Conservation (phyloP, 2,888 invertebrate genomes). For the Cataglyphis livida region DNA sequence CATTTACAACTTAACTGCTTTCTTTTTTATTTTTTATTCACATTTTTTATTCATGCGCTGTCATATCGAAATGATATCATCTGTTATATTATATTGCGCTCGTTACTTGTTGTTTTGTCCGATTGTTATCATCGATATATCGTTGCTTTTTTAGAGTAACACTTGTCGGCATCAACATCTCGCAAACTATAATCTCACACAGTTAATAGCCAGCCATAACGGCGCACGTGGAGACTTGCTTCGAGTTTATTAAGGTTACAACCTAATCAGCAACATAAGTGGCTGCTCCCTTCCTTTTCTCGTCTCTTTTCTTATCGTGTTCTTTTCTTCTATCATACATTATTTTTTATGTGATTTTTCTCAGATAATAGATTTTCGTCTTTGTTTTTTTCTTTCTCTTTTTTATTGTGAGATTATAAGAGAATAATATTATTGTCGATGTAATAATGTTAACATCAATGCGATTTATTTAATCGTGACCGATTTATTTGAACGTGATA, state of each 20-base stretch:
- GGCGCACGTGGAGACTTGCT: not conserved
- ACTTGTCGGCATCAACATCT: constrained; percentile 8
- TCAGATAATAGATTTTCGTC: not conserved
- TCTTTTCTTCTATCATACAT: not conserved
- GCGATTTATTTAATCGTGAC: not conserved
- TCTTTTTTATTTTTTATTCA: not conserved
- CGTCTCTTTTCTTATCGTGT: not conserved
- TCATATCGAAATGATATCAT: not conserved
- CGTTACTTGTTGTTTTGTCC: constrained; percentile 5
- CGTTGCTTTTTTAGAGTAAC: not conserved
- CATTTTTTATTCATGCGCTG: not conserved
- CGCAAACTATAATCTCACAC: not conserved
- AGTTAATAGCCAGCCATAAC: not conserved
- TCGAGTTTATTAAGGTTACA: constrained; percentile 27
- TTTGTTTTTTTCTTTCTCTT: not conserved
- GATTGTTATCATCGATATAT: constrained; percentile 29
- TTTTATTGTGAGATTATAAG: not conserved
- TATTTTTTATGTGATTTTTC: not conserved
- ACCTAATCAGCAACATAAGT: constrained; percentile 24
- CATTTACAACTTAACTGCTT: no score
- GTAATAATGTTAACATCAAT: not conserved
- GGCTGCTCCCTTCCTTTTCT: not conserved
- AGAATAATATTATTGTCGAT: not conserved
- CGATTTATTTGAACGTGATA: not conserved
- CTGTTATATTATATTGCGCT: not conserved